Percentiles rank a stretch among this genome's conserved stretches.
Conservation (phyloP, 2,797 vertebrate genomes). For the Lepidocolaptes lacrymiger region DNA sequence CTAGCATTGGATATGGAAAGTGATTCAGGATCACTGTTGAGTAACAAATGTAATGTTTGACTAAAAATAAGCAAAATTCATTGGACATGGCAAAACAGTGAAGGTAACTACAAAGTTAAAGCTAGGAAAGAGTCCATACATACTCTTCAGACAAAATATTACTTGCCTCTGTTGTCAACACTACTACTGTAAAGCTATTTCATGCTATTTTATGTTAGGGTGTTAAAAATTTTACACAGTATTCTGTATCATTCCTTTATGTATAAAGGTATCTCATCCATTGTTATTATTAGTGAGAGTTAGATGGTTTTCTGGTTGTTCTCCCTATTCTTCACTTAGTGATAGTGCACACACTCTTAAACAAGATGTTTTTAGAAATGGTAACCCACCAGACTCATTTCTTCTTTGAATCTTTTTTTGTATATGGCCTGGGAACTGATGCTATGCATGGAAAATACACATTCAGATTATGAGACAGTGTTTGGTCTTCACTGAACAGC, state of each 20-base stretch:
- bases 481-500: background rate
- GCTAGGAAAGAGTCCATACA: background rate
- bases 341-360: background rate
- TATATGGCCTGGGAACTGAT: background rate
- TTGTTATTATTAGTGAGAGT: rapidly evolving
- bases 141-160: background rate
- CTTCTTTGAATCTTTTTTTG: background rate
- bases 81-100: background rate
- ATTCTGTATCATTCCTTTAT: background rate
- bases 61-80: background rate
- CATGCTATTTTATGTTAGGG: background rate
- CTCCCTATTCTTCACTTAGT: background rate
- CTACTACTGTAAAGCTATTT: background rate
- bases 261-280: background rate
- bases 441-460: background rate
- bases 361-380: background rate
- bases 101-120: background rate
- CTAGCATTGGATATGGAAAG: background rate
- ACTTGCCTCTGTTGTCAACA: background rate
- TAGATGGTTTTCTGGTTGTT: background rate
- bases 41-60: background rate
- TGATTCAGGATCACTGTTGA: background rate
- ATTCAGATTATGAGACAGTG: background rate
- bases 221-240: background rate
- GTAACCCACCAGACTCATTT: background rate